Evolutionary conservation across 2,113 vertebrate genomes (phyloP), one percentile per base, ranked within the genome.

Genomic region (Entomyzon cyanotis): DNA sequence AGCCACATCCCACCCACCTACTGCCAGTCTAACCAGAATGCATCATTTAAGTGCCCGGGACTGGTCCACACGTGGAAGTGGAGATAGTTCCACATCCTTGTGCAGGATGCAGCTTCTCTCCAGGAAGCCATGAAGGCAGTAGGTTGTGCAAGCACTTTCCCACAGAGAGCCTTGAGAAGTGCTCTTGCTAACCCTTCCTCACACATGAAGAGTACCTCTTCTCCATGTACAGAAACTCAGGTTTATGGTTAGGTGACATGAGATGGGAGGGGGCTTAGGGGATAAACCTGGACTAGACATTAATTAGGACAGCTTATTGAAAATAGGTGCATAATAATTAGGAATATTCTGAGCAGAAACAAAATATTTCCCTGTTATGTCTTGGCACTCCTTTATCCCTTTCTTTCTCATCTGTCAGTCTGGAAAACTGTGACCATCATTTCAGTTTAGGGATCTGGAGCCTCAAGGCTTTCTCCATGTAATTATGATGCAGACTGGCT

Each of bases 41-140:
- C 8, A 44, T 35, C 5, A 12, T 63, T 53, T 24, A 63, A 35
- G 5, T 33, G n/a, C 7, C 14, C 0, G 0, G 25, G 12, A 11
- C 49, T 50, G 44, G 30, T 89, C 22, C 22, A 14, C 24, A 6
- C 49, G 35, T 23, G 14, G 25, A 65, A 9, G 4, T 59, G 39
- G 60, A 63, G 30, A 35, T 6, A 42, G 23, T 31, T 76, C 31
- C 50, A 30, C 1, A 5, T 31, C 35, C 55, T 17, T 12, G 12
- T 35, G 52, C 21, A 55, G 49, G 37, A 56, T 27, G 7, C 31
- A 83, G 19, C 4, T 30, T 64, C 33, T 18, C 50, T 46, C 30
- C 28, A 68, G 44, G 41, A 76, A 42, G 24, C 6, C 11, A 21
- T 21, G 33, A 33, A 65, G 35, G 24, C 33, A 46, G 35, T 16